Conservation (phyloP, 2,797 vertebrate species). For the Haliaeetus vocifer region DNA sequence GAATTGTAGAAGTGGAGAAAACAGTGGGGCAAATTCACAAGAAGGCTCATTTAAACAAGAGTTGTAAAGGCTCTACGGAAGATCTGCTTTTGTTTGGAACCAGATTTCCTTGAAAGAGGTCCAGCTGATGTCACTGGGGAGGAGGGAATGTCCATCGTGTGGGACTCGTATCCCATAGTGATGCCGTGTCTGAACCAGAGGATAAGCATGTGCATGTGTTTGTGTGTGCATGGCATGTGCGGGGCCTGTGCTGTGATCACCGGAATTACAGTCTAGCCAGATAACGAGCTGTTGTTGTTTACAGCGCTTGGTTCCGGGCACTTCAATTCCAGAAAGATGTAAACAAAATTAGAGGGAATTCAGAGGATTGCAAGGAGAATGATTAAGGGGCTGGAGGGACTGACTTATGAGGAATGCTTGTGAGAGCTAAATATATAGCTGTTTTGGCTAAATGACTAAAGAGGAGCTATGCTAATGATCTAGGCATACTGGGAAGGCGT, state of each 20-base stretch:
- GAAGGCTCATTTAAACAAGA: not conserved
- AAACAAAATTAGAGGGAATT: conserved; percentile 74
- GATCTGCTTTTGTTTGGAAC: not conserved
- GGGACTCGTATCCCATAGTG: accelerated
- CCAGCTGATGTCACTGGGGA: not conserved
- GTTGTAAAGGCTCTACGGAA: not conserved
- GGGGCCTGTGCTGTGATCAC: not conserved
- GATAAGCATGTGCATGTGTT: not conserved
- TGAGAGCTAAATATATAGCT: conserved; percentile 55
- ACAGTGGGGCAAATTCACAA: not conserved
- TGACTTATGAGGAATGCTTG: conserved; percentile 64
- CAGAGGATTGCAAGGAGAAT: conserved; percentile 68
- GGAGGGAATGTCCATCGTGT: not conserved
- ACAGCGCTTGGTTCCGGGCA: conserved; percentile 54
- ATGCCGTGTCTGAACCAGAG: not conserved
- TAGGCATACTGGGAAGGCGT: conserved; percentile 11
- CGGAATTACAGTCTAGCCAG: conserved; percentile 62
- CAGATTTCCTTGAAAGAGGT: not conserved
- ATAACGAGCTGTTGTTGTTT: conserved; percentile 69
- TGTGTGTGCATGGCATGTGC: not conserved
- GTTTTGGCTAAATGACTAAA: conserved; percentile 56
- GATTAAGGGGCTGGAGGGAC: conserved; percentile 66
- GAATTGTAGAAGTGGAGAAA: not conserved
- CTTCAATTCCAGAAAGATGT: conserved; percentile 68
- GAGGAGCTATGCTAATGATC: conserved; percentile 56